Base-by-base conservation (phyloP, 1,140 invertebrate genomes). In the Bombus pascuorum region DNA sequence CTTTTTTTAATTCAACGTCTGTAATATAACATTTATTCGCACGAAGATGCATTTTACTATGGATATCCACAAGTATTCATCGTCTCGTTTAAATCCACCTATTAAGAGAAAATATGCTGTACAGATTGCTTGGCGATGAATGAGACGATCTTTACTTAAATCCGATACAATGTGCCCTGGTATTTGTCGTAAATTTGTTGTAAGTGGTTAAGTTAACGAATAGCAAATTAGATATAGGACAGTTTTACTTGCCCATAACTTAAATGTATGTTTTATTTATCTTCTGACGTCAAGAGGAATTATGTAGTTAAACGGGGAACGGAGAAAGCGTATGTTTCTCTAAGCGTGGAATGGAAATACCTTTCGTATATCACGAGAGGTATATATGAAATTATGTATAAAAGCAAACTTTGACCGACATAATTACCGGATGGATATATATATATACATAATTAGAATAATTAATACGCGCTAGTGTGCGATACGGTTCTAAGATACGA, bases 191-290 rank as follows among this genome's bases (percentile, higher is more conserved):
- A 76, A 83, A 88, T 57, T 75, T 13, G 22, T 77, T 47, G 88
- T 87, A 85, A 86, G 83, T 91, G 93, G 92, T 89, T 90, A 91
- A 94, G 88, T 92, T 93, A 91, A 90, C 90, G 93, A 86, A 83
- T 90, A 92, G 86, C 76, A 92, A 90, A 91, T 93, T 94, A 92
- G 92, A 87, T 89, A 77, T 94, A 94, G 88, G 86, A 93, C 89
- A 87, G 92, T 94, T 92, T 88, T 94, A 94, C 94, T 95, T 95
- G 94, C 94, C 94, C 93, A 94, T 94, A 93, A 94, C 93, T 93
- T 93, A 93, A 92, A 78, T 86, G 81, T 93, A 92, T 42, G 62
- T 89, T 90, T 92, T 88, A 92, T 91, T 92, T 93, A 93, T 92
- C 86, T 90, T 86, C 74, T 91, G 87, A 87, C 37, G 42, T 8